These are phyloP conservation scores for Oxyruncus cristatus DNA, from an alignment of 2,113 vertebrate species.

Conservation along the genomic window DNA sequence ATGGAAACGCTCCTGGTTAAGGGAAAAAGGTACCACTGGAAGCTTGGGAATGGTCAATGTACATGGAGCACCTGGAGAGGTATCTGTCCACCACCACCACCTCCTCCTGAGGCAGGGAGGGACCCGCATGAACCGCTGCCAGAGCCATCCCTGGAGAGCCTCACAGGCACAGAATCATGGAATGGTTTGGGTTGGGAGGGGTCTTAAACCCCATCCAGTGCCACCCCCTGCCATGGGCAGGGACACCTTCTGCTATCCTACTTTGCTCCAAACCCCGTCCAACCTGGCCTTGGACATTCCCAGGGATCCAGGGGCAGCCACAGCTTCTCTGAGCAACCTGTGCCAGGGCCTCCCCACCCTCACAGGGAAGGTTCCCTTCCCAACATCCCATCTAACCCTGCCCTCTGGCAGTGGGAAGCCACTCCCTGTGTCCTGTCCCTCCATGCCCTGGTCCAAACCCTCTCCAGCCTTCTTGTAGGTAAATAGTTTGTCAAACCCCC, in stretches of 20 bases:
- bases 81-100: no score
- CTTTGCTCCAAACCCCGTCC: not conserved
- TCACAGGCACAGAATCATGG: not conserved
- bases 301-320: not conserved
- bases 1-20: not conserved
- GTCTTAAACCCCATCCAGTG: not conserved
- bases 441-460: not conserved
- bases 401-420: not conserved
- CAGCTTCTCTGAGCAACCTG: not conserved
- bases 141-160: not conserved
- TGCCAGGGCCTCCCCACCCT: not conserved
- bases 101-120: not conserved
- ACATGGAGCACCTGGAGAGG: not conserved
- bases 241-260: not conserved
- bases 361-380: not conserved
- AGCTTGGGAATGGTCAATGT: not conserved
- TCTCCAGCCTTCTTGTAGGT: not conserved
- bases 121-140: rapidly evolving
- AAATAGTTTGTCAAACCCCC: not conserved
- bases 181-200: not conserved
- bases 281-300: not conserved
- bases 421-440: not conserved
- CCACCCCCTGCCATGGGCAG: not conserved
- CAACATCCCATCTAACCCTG: not conserved
- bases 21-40: not conserved